Percentiles rank a stretch among this genome's conserved stretches.
phyloP scores from a whole-genome alignment of 2,888 invertebrate species.

The Clanis bilineata region DNA sequence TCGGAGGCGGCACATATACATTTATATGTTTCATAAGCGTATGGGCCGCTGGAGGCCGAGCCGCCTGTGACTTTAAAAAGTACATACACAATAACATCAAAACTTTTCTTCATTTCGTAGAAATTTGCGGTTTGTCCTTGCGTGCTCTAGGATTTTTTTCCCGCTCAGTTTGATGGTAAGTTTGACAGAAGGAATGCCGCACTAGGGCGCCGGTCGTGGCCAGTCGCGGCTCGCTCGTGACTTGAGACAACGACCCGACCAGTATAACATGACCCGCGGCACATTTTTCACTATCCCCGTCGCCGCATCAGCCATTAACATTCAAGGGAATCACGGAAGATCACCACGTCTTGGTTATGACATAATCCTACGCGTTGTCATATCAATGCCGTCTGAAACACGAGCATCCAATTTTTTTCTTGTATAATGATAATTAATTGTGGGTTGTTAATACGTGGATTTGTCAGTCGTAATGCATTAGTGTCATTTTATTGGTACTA shows the following conservation, averaged over 20 bases:
- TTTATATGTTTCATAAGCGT: too few species aligned
- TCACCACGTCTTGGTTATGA: slow-evolving; percentile 49
- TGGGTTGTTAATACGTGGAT: slow-evolving; percentile 63
- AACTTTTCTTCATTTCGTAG: slow-evolving; percentile 35
- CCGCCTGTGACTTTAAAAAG: too few species aligned
- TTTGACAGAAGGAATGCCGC: slow-evolving; percentile 75
- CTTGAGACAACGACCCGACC: slow-evolving; percentile 50
- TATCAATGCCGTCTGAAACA: slow-evolving; percentile 77
- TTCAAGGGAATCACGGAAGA: slow-evolving; percentile 35
- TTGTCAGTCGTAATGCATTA: slow-evolving; percentile 72
- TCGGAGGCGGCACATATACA: too few species aligned
- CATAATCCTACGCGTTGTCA: slow-evolving; percentile 73
- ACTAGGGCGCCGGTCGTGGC: slow-evolving; percentile 65
- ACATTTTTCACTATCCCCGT: slow-evolving; percentile 34
- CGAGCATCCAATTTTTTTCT: slow-evolving; percentile 70
- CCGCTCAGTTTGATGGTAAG: slow-evolving; percentile 60
- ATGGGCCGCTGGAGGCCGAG: too few species aligned
- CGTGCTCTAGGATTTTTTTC: slow-evolving; percentile 57
- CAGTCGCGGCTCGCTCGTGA: slow-evolving; percentile 66
- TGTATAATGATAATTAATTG: slow-evolving; percentile 75
- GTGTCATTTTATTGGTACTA: slow-evolving; percentile 59
- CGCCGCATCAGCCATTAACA: slow-evolving; percentile 21
- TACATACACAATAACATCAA: not conserved
- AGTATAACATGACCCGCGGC: slow-evolving; percentile 43
- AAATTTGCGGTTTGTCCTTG: slow-evolving; percentile 57